phyloP scores from a whole-genome alignment of 2,888 invertebrate species.

The Cyrtodaria siliqua region DNA sequence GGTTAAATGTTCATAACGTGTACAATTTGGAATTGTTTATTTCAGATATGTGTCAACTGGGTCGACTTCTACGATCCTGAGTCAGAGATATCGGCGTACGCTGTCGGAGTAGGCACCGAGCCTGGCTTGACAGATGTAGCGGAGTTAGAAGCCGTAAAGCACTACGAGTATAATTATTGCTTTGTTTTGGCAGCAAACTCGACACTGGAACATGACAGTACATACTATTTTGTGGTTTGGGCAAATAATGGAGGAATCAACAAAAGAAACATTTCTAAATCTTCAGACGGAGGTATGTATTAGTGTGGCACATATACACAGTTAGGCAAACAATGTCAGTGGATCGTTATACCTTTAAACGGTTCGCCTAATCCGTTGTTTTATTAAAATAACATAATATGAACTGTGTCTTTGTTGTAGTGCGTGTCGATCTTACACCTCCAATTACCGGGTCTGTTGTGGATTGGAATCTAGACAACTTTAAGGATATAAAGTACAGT shows the following conservation, averaged over 20 bases:
- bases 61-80: conserved; percentile 72
- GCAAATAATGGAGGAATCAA: conserved; percentile 72
- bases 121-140: conserved; percentile 48
- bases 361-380: neutral
- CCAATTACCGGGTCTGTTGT: conserved; percentile 68
- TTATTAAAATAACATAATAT: neutral
- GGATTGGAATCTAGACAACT: conserved; percentile 60
- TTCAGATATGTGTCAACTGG: conserved; percentile 76
- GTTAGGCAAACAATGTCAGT: no score
- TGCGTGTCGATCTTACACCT: conserved; percentile 68
- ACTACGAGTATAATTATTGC: conserved; percentile 54
- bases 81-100: conserved; percentile 70
- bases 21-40: conserved; percentile 4
- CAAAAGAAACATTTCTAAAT: conserved; percentile 62
- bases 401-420: conserved; percentile 39
- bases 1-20: no score
- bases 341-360: no score
- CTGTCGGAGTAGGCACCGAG: conserved; percentile 56
- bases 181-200: conserved; percentile 39
- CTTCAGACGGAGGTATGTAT: conserved; percentile 68
- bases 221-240: conserved; percentile 64
- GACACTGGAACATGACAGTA: conserved; percentile 59
- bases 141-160: conserved; percentile 31
- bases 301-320: neutral
- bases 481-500: conserved; percentile 66